Conservation (phyloP, 1,140 invertebrate species). For the Scaptomyza pallida region DNA sequence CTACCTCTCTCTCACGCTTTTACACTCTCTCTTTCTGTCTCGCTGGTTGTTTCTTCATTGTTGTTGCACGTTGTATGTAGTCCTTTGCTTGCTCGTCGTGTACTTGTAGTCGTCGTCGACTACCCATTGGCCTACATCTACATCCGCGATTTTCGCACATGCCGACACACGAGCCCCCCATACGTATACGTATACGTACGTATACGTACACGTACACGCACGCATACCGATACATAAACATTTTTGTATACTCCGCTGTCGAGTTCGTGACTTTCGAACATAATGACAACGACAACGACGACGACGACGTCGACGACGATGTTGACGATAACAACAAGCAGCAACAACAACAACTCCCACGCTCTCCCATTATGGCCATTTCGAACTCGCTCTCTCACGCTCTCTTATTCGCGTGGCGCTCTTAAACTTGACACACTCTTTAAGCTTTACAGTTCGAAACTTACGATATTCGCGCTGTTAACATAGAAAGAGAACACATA, state of each 20-base stretch:
- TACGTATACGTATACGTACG: conserved; percentile 5
- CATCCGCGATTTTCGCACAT: conserved; percentile 74
- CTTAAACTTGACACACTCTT: conserved; percentile 71
- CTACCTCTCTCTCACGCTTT: conserved; percentile 7
- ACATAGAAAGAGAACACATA: conserved; percentile 3
- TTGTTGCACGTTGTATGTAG: conserved; percentile 52
- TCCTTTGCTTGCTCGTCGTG: conserved; percentile 32
- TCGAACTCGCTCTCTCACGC: conserved; percentile 57
- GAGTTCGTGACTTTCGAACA: conserved; percentile 54
- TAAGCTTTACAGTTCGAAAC: conserved; percentile 9
- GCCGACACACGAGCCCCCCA: conserved; percentile 53
- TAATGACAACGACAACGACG: conserved; percentile 41
- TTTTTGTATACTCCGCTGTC: conserved; percentile 4
- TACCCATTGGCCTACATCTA: conserved; percentile 81
- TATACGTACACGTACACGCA: conserved; percentile 5
- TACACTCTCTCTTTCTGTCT: conserved; percentile 4
- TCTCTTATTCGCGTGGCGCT: conserved; percentile 17
- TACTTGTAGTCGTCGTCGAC: conserved; percentile 52
- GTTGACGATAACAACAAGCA: conserved; percentile 16
- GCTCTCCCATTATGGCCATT: conserved; percentile 31
- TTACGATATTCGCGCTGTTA: conserved; percentile 72
- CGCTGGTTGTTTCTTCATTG: conserved; percentile 7
- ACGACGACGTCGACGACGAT: too few relatives aligned
- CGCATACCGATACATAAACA: background rate
- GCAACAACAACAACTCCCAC: conserved; percentile 27